Base-by-base conservation (phyloP, 2,888 invertebrate species). In the Tenthredo livida region DNA sequence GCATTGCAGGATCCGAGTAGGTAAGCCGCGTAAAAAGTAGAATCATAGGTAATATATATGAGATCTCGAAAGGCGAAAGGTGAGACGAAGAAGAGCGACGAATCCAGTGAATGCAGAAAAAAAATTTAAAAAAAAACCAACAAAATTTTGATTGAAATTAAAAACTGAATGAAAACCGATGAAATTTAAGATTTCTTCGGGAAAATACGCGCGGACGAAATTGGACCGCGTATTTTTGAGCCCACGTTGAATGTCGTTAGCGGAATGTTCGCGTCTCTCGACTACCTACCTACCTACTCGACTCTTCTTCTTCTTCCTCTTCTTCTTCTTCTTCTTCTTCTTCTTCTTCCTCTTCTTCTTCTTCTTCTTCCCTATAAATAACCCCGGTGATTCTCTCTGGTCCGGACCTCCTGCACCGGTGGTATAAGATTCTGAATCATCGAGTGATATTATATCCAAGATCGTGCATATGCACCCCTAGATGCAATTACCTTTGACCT, bases 351-450 rank as follows among this genome's bases (percentile, higher is more conserved):
- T 77, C 77, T 50, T 21, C 47, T 47, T 47, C 15, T 12, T 47
- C 43, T 50, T 25, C 65, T 21, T 50, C 77, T 33, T 77, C 47
- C 50, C 77, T 77, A 77, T 77, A 77, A 77, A 77, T 77, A 77
- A 77, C 77, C 29, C 54, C 77, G 17, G 77, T 54, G 54, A 77
- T 77, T 77, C 50, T 54, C 50, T 50, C 17, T 54, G 72, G 29
- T 77, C 50, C 29, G 77, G 29, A 47, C 77, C 77, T 77, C 29
- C 77, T 77, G 43, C 75, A 67, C 43, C 75, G 47, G 21, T 47
- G 47, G n/a, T 25, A 61, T 61, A 61, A 25, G 61, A 25, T 77
- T 77, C 77, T 77, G 77, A 77, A 77, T 77, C 77, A 77, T 54
- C 50, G 50, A 77, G 54, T 77, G 77, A 77, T 77, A 54, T 77